Evolutionary conservation across 2,797 vertebrate species (phyloP), one percentile per base, ranked within the genome.

Genomic region (Delichon dasypus): DNA sequence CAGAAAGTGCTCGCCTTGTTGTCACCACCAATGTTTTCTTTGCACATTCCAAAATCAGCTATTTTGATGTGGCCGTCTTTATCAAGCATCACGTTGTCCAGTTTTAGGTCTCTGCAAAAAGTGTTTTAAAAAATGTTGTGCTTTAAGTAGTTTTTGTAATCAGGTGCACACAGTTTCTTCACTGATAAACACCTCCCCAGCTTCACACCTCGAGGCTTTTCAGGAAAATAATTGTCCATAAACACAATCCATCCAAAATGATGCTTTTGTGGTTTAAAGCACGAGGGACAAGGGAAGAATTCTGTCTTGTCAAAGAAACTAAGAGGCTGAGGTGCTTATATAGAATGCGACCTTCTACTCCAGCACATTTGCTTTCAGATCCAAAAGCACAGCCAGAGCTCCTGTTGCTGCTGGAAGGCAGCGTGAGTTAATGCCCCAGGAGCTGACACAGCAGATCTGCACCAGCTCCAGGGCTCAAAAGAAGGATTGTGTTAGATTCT

Each of bases 21-120:
- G 4, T 99, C 99, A 13, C 98, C 98, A 36, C 97, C 88, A 65
- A 99, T 96, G 0, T 98, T 99, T 97, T 99, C 99, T 96, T 99
- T 99, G 95, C 99, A 99, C 99, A 99, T 99, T 83, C 99, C 99
- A 42, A 99, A 99, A 96, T 99, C 99, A 1, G 99, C 99, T 25
- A 99, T 99, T 97, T 99, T 99, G 89, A 99, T 98, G 95, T 99
- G 99, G 74, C 99, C 99, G 2, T 99, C 98, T 94, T 85, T 98
- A 96, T 99, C 98, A 90, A 99, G 98, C 99, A 99, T 99, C 89
- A 99, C 98, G 2, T 99, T 99, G 97, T 99, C 99, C 96, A 99
- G 97, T 97, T 99, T 99, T 93, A 99, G 98, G 95, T 99, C 99
- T 97, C 99, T 99, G 97, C 65, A 91, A 51, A 55, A 80, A 54